Evolutionary conservation across 2,888 invertebrate species (phyloP).

Genomic region (Clistopyga incitator): DNA sequence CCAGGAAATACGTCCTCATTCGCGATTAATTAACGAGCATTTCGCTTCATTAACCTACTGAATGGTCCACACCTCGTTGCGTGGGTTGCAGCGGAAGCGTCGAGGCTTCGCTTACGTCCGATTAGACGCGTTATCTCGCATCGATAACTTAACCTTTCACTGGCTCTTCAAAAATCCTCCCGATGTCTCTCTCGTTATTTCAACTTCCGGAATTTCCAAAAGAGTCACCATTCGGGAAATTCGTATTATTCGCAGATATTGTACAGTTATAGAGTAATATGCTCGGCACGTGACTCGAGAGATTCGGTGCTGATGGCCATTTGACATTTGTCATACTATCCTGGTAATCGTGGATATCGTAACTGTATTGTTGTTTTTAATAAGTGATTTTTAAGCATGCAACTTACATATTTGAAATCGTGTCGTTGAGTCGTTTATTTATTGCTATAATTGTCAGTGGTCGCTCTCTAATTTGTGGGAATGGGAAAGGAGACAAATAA

Average conservation of each 20-base stretch:
- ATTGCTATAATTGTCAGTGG: no score
- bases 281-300: neutral
- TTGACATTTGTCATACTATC: no score
- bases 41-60: conserved; percentile 54
- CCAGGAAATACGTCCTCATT: conserved; percentile 59
- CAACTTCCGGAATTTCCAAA: neutral
- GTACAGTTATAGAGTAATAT: neutral
- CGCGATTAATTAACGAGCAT: conserved; percentile 63
- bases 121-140: conserved; percentile 60
- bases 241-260: neutral
- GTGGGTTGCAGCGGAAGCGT: conserved; percentile 21
- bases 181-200: neutral
- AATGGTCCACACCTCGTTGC: conserved; percentile 29
- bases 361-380: no score
- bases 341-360: no score
- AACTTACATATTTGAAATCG: no score
- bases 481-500: no score
- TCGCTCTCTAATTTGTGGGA: no score
- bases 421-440: no score
- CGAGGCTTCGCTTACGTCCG: conserved; percentile 47
- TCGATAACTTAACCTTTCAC: conserved; percentile 59
- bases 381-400: no score
- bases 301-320: no score
- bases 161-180: neutral
- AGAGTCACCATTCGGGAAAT: neutral